Percentiles rank a stretch among this genome's conserved stretches.
phyloP scores from a whole-genome alignment of 2,113 vertebrate genomes.

The Ellobius talpinus region DNA sequence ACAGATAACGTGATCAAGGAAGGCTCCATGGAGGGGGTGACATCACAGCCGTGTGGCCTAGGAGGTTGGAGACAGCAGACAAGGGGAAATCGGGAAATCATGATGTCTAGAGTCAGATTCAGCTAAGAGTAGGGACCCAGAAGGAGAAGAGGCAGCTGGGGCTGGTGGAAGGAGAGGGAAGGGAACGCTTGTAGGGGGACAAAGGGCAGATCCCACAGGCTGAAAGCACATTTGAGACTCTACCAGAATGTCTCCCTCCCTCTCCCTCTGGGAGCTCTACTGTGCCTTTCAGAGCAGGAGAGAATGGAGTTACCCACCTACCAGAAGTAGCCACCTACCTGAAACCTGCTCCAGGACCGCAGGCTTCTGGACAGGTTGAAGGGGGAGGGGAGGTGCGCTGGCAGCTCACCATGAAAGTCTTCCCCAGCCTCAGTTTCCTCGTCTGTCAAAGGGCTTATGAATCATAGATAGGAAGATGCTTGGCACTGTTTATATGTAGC shows the following conservation, averaged over 20 bases:
- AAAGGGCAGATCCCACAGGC: background rate
- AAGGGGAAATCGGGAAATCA: background rate
- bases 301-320: background rate
- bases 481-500: background rate
- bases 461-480: background rate
- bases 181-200: background rate
- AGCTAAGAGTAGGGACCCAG: background rate
- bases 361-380: background rate
- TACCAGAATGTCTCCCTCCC: background rate
- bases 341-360: background rate
- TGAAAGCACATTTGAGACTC: background rate
- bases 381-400: too few species aligned
- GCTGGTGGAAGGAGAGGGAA: background rate
- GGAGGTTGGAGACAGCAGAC: background rate
- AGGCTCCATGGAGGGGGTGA: slow-evolving; percentile 28
- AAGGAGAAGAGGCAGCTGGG: background rate
- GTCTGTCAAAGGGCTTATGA: background rate
- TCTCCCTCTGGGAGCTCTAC: background rate
- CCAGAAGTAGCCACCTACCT: background rate
- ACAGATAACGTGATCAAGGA: background rate
- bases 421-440: background rate
- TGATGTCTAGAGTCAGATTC: background rate
- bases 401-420: background rate
- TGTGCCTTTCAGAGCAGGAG: background rate
- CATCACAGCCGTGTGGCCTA: background rate